Base-by-base conservation (phyloP, 1,140 invertebrate species). In the Gryllus bimaculatus region DNA sequence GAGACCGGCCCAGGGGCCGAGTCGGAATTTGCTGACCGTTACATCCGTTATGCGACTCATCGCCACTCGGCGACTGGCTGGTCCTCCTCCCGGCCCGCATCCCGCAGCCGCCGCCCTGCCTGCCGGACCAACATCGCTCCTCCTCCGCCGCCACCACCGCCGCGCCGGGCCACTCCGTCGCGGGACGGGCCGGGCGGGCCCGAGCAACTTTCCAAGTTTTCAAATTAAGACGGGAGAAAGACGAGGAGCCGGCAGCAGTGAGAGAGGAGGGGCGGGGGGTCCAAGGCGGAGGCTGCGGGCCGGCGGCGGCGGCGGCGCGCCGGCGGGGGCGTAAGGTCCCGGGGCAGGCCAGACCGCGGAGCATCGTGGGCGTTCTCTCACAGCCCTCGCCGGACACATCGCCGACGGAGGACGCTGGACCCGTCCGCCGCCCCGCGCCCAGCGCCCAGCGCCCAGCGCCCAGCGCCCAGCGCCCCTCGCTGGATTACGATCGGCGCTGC, bases 221-320 rank as follows among this genome's bases (percentile, higher is more conserved):
- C 54, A 66, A 66, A 66, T 66, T 66, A 66, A 66, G 54, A 66
- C 54, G 54, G 54, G 54, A 66, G 54, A 66, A 66, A 66, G 54
- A 66, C 54, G 54, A 66, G 54, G 54, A 66, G 54, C 18, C 54
- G 7, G 54, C 54, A 39, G 26, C 26, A 39, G 26, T 2, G 26
- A 39, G 26, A 39, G 26, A 39, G 26, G 5, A 5, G 5, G 26
- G 26, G n/a, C n/a, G n/a, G 54, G 18, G 54, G 18, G 54, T 10
- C 10, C 54, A 7, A 10, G 10, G 54, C 10, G 54, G 54, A 66
- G 18, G 54, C 54, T 66, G 54, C 54, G 54, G 54, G 54, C 54
- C 54, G 10, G 0, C 18, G 54, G 10, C 54, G 18, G 54, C 54
- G 10, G 54, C 54, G 54, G 54, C 2, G 54, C 2, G 10, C 0